Percentiles rank a stretch among this genome's conserved stretches.
Conservation (phyloP, 2,888 invertebrate genomes). For the Lycocerus yunnanus region DNA sequence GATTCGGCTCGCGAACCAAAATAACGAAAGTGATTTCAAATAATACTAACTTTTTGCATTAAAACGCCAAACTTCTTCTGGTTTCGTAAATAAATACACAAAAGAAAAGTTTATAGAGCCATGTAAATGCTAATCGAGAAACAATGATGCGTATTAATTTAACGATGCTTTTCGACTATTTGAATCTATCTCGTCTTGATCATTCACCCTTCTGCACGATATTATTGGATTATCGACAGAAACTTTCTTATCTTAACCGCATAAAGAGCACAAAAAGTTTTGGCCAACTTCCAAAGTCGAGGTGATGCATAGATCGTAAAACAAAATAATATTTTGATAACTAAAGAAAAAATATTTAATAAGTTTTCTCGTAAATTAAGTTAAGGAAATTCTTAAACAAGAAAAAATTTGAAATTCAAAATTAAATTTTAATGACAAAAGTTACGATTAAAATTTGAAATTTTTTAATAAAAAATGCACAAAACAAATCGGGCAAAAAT, state of each 20-base stretch:
- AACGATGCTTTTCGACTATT: constrained; percentile 7
- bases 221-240: neutral
- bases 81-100: neutral
- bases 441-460: neutral
- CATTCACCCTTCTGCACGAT: neutral
- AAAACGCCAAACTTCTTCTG: neutral
- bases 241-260: neutral
- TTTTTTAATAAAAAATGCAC: neutral
- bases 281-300: neutral
- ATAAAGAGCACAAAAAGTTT: constrained; percentile 1
- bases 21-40: neutral
- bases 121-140: neutral
- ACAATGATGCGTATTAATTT: constrained; percentile 13
- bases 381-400: neutral
- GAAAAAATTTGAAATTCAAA: neutral
- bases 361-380: neutral
- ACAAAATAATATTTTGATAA: neutral
- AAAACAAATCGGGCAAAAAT: neutral
- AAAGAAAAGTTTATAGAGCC: neutral
- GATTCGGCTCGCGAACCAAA: neutral
- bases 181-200: constrained; percentile 6
- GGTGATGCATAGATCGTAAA: neutral
- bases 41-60: neutral
- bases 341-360: neutral
- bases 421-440: neutral